Evolutionary conservation across 30 jellyfish, hydroid and myxozoan genomes (phyloP), one percentile per base, ranked within the genome.

Genomic region (Hydractinia echinata): DNA sequence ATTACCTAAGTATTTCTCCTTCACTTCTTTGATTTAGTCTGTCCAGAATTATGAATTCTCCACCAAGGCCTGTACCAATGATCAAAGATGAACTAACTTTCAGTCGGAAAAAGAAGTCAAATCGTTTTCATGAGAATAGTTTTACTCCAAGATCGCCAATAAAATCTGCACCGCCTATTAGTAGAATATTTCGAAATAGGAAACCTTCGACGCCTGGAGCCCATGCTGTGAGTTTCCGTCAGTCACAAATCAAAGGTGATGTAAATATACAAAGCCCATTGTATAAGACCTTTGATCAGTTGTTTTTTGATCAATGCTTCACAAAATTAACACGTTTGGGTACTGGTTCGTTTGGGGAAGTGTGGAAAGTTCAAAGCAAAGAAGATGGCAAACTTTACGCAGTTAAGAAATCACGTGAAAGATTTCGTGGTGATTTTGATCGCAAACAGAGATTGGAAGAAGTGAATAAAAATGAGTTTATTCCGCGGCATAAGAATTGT

Each of bases 321-420:
- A 85, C 94, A 50, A 89, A 86, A 69, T 83, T 91, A 54, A 53
- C 86, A 4, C 78, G 70, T 53, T 82, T 91, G 58, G 97, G 97
- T 15, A 62, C 91, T 78, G 97, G 97, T 52, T 91, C 96, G 4
- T 91, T 91, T 79, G 97, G 97, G 49, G 97, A 91, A 85, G 97
- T 91, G 48, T 61, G 89, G 60, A 92, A 92, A 79, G 98, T 92
- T 79, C 95, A 87, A 61, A 92, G 98, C 77, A 92, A 79, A 67
- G 98, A 92, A 60, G 98, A 92, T 86, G 98, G 96, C 10, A 77
- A 92, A 62, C 79, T 92, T 44, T 92, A 92, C 77, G 98, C 98
- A 13, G 88, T 92, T 15, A 92, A 92, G 83, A 86, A 83, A 66
- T 87, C 96, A 10, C 66, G 98, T 16, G 96, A 79, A 6, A 69